phyloP scores from a whole-genome alignment of 1,140 invertebrate genomes.

The Trissolcus basalis region DNA sequence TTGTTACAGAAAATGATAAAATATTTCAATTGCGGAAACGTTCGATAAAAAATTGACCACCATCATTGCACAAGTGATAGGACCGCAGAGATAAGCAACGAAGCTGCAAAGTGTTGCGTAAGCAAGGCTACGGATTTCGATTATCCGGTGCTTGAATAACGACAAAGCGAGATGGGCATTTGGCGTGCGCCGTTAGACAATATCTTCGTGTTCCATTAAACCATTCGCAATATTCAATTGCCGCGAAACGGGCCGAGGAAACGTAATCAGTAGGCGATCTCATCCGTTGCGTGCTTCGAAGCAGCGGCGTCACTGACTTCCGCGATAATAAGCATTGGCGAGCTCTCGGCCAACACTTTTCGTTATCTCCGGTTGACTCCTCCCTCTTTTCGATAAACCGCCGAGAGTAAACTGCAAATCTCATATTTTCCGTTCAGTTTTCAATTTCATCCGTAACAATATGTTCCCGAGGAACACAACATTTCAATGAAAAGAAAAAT shows the following conservation, averaged over 20 bases:
- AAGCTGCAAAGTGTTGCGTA: slow-evolving; percentile 1
- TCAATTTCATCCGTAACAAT: too few relatives aligned
- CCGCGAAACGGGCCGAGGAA: slow-evolving; percentile 2
- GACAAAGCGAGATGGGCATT: not conserved
- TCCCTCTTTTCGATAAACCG: slow-evolving; percentile 34
- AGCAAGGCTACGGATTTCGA: slow-evolving; percentile 3
- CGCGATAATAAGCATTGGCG: slow-evolving; percentile 28
- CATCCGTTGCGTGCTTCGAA: slow-evolving; percentile 34
- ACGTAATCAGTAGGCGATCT: slow-evolving; percentile 24
- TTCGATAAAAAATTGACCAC: too few relatives aligned
- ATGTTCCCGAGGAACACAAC: too few relatives aligned
- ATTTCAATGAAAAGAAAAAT: too few relatives aligned
- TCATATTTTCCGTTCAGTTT: too few relatives aligned
- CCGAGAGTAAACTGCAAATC: slow-evolving; percentile 12
- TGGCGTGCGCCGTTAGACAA: slow-evolving; percentile 16
- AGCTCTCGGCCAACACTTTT: slow-evolving; percentile 35
- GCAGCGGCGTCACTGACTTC: slow-evolving; percentile 23
- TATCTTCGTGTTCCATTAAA: slow-evolving; percentile 29
- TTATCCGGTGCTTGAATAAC: not conserved
- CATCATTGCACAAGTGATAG: slow-evolving; percentile 15
- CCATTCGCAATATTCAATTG: slow-evolving; percentile 13
- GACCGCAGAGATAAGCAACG: slow-evolving; percentile 3
- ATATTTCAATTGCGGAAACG: too few relatives aligned
- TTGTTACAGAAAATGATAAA: too few relatives aligned
- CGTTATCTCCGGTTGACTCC: slow-evolving; percentile 45